These are phyloP conservation scores for Drosophila cognata DNA, from an alignment of 2,888 invertebrate genomes.

Conservation along the genomic window DNA sequence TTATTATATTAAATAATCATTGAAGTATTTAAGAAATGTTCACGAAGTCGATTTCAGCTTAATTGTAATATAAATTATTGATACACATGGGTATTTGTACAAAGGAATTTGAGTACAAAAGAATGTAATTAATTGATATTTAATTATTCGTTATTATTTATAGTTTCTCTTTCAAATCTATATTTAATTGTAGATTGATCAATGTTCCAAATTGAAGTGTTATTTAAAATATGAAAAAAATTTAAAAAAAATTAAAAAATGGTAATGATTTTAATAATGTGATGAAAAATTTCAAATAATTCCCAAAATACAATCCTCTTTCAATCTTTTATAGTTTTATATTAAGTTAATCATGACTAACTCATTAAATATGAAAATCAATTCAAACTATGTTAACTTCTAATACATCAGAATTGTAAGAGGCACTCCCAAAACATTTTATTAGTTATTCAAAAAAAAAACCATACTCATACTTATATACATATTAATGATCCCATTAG, in stretches of 20 bases:
- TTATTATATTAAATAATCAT: not conserved
- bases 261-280: not conserved
- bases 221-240: not conserved
- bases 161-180: not conserved
- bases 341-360: not conserved
- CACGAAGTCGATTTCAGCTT: not conserved
- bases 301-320: not conserved
- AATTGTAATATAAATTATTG: not conserved
- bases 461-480: not conserved
- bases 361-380: not conserved
- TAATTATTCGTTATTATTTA: not conserved
- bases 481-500: slow-evolving; percentile 4
- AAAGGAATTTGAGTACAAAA: not conserved
- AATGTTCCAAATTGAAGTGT: not conserved
- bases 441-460: not conserved
- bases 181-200: not conserved
- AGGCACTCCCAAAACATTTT: not conserved
- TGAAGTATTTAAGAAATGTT: not conserved
- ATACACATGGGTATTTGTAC: not conserved
- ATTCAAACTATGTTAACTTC: not conserved
- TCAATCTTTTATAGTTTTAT: not conserved
- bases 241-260: too few species aligned
- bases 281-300: not conserved
- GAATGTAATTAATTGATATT: not conserved
- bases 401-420: not conserved